phyloP scores from a whole-genome alignment of 2,888 invertebrate genomes.

The Rhorus exstirpatorius region DNA sequence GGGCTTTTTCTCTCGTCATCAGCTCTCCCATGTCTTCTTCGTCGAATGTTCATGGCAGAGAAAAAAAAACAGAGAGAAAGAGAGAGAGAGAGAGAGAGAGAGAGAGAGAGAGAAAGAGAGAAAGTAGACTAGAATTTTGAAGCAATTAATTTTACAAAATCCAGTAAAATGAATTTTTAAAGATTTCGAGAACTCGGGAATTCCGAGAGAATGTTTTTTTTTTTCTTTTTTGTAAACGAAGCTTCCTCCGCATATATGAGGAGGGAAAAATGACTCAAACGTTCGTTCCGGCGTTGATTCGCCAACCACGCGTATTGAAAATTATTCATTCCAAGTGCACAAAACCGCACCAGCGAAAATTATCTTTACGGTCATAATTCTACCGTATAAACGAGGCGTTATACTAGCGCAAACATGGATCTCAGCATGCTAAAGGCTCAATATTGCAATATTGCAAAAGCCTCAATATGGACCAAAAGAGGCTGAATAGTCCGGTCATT shows the following conservation, averaged over 20 bases:
- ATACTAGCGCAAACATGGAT: slow-evolving; percentile 25
- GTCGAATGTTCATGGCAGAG: slow-evolving; percentile 1
- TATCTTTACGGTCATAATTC: slow-evolving; percentile 55
- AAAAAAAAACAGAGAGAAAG: no score
- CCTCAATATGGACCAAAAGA: no score
- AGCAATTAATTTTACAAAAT: no score
- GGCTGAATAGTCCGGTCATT: no score
- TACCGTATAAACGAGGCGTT: slow-evolving; percentile 4
- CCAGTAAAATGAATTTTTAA: no score
- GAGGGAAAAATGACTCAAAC: slow-evolving; percentile 6
- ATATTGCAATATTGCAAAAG: no score
- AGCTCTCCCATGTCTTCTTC: slow-evolving; percentile 42
- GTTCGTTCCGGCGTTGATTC: slow-evolving; percentile 11
- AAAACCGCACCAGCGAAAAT: slow-evolving; percentile 44
- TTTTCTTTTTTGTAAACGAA: no score
- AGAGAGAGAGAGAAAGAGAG: not conserved
- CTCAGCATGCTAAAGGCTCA: no score
- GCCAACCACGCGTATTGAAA: slow-evolving; percentile 23
- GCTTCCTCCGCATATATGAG: no score
- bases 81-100: not conserved
- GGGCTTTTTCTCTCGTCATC: slow-evolving; percentile 71
- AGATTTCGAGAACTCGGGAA: no score
- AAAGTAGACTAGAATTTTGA: not conserved
- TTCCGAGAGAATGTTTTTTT: no score
- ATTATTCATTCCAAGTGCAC: slow-evolving; percentile 56